Percentiles rank a stretch among this genome's conserved stretches.
Conservation (phyloP, 2,797 vertebrate genomes). For the Geotrypetes seraphini region DNA sequence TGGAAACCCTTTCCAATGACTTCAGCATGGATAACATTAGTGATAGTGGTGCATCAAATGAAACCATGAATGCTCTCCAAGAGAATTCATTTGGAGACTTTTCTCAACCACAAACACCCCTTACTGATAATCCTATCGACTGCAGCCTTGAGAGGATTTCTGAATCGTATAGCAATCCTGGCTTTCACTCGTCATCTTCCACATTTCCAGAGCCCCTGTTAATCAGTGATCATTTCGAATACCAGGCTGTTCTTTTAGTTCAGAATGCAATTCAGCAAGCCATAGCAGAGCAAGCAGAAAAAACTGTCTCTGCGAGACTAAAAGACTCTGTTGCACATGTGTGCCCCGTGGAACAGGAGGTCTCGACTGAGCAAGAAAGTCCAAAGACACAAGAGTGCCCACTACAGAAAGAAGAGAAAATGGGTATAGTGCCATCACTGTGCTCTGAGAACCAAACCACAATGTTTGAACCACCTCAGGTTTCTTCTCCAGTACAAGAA, state of each 20-base stretch:
- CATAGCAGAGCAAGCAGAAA: constrained; percentile 67
- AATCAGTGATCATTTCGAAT: constrained; percentile 75
- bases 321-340: constrained; percentile 5
- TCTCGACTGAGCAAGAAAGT: not conserved
- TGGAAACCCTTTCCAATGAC: constrained; percentile 74
- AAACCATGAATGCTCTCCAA: constrained; percentile 63
- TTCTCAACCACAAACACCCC: constrained; percentile 76
- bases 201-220: constrained; percentile 40
- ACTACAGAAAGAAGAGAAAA: constrained; percentile 7
- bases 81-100: constrained; percentile 64
- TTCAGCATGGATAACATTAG: constrained; percentile 91
- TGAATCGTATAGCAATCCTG: constrained; percentile 55
- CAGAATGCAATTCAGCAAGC: constrained; percentile 86
- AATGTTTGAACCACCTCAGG: constrained; percentile 53
- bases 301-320: constrained; percentile 11
- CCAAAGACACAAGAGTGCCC: constrained; percentile 21
- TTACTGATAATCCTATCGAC: constrained; percentile 67
- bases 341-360: not conserved
- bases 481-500: constrained; percentile 59
- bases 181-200: constrained; percentile 44
- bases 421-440: constrained; percentile 8
- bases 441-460: constrained; percentile 31
- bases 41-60: constrained; percentile 78
- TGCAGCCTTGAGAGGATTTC: constrained; percentile 49
- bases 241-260: constrained; percentile 80